Evolutionary conservation across 2,113 vertebrate species (phyloP).

Genomic region (Nettapus auritus): DNA sequence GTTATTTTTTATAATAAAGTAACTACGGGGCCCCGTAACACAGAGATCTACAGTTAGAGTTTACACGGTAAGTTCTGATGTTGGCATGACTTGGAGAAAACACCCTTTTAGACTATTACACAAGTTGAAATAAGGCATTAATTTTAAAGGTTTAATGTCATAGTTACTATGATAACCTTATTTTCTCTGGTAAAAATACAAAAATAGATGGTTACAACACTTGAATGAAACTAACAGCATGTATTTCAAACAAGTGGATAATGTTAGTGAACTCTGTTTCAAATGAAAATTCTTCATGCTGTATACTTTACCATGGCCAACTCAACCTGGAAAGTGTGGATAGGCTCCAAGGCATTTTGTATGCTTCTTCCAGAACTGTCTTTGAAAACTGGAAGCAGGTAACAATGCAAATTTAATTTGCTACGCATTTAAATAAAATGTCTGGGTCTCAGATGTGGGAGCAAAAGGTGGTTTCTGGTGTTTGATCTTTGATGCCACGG

Average conservation of each 20-base stretch:
- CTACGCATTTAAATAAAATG: not conserved
- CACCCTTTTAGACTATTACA: not conserved
- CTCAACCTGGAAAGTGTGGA: not conserved
- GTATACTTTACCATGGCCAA: not conserved
- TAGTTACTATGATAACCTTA: not conserved
- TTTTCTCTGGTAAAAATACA: not conserved
- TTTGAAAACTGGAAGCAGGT: not conserved
- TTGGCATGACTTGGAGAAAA: not conserved
- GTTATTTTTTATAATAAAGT: not conserved
- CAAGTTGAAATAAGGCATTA: not conserved
- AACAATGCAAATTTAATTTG: not conserved
- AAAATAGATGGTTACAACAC: not conserved
- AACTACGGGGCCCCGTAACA: fast-evolving
- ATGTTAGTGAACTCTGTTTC: not conserved
- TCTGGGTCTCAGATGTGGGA: not conserved
- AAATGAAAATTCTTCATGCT: not conserved
- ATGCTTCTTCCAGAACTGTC: not conserved
- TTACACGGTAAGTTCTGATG: not conserved
- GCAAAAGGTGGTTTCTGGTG: not conserved
- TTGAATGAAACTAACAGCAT: not conserved
- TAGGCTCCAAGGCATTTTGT: not conserved
- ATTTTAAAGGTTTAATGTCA: not conserved
- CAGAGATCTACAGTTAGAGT: not conserved
- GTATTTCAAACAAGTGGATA: not conserved
- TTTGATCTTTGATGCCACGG: not conserved